Evolutionary conservation across 2,113 vertebrate genomes (phyloP), one percentile per base, ranked within the genome.

Genomic region (Psittacara wagleri): DNA sequence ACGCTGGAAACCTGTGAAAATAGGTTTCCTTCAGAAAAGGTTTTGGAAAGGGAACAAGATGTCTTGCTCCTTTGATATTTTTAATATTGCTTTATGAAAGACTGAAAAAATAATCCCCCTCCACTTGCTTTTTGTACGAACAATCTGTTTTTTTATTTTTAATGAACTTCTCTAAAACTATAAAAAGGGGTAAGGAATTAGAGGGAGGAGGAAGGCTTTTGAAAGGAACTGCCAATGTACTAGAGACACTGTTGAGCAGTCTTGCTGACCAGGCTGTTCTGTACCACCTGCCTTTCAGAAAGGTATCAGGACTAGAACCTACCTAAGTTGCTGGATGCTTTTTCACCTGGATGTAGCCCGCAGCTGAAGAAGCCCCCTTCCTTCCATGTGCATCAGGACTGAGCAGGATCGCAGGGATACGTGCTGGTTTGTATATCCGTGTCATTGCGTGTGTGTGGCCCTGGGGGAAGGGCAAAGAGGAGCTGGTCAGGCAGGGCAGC

Each of bases 1-100:
- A 51, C 8, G 35, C 73, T 84, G 73, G 75, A 86, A 88, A 74
- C 11, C 6, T 1, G 10, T 77, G 78, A 63, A 81, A 86, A 44
- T 54, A 31, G 7, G 54, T 76, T 80, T 83, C 46, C 29, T 18
- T 63, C 37, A 33, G 44, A 62, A 79, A 66, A 85, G 41, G 25
- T 41, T 59, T 83, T 75, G 59, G 84, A 76, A 89, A 85, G 33
- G 62, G 84, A 97, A 55, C 14, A 27, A 55, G 94, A 89, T 14
- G n/a, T 93, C 10, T 81, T n/a, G 8, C 54, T 92, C 39, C 84
- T 88, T 81, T 61, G 66, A 67, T 78, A 23, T 9, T 81, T 87
- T 74, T 13, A 19, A 46, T 92, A 96, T 90, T 97, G 88, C 86
- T 95, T 63, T 88, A 61, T 39, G 59, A 73, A 93, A 88, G 61